A percentile compares a stretch with the other conserved stretches of the same genome.
Conservation (phyloP, 2,113 vertebrate genomes). For the Erythrocercus mccallii region DNA sequence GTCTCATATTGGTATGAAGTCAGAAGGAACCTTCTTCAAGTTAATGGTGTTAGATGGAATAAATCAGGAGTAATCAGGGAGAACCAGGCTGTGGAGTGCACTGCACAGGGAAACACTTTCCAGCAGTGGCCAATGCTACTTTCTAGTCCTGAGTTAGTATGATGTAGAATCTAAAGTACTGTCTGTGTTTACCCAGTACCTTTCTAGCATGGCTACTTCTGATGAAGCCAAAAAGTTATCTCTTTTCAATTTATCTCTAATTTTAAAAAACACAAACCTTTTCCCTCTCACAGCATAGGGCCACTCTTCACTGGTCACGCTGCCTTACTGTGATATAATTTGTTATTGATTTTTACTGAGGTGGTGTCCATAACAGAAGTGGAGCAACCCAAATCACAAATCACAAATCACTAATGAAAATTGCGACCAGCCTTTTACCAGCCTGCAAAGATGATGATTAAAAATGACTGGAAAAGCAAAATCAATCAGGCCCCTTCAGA, state of each 20-base stretch:
- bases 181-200: neutral
- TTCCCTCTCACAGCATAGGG: neutral
- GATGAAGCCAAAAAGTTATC: neutral
- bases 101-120: neutral
- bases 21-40: neutral
- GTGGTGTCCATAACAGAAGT: neutral
- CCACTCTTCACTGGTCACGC: neutral
- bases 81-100: neutral
- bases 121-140: neutral
- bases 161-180: neutral
- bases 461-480: neutral
- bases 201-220: neutral
- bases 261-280: neutral
- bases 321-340: constrained; percentile 7
- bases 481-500: neutral
- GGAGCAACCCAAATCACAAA: neutral
- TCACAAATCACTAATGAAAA: neutral
- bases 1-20: neutral
- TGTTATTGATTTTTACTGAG: constrained; percentile 38
- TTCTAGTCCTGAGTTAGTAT: neutral
- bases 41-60: neutral
- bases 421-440: neutral
- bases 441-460: neutral
- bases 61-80: neutral
- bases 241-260: neutral